phyloP scores from a whole-genome alignment of 2,797 vertebrate species.

The Vipera ursinii region DNA sequence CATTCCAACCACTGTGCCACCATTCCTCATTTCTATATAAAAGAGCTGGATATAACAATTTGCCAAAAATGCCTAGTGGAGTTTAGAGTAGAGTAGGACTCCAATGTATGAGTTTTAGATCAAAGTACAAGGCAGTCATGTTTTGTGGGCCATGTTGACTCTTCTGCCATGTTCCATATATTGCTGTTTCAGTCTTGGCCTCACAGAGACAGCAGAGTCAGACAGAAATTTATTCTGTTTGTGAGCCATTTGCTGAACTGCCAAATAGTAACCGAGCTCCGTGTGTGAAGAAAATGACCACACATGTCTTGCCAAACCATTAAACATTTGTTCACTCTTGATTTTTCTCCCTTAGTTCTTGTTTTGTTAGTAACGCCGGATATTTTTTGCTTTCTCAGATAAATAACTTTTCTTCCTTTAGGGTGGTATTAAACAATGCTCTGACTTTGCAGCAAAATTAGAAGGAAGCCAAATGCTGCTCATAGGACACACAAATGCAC shows the following conservation, averaged over 20 bases:
- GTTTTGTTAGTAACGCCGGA: conserved; percentile 49
- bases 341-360: neutral
- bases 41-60: neutral
- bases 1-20: neutral
- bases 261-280: conserved; percentile 43
- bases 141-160: neutral
- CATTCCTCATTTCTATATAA: neutral
- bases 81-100: neutral
- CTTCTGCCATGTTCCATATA: conserved; percentile 34
- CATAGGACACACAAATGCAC: conserved; percentile 44
- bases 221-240: conserved; percentile 29
- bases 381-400: conserved; percentile 53
- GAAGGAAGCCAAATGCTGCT: conserved; percentile 48
- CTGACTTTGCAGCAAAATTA: conserved; percentile 47
- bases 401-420: conserved; percentile 49
- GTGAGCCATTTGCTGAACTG: conserved; percentile 38
- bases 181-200: conserved; percentile 31
- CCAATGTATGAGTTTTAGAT: neutral
- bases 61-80: neutral
- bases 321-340: conserved; percentile 35
- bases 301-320: neutral
- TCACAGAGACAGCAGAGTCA: neutral
- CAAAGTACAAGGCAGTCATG: neutral
- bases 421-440: conserved; percentile 54
- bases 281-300: conserved; percentile 46